A percentile compares a stretch with the other conserved stretches of the same genome.
phyloP scores from a whole-genome alignment of 2,888 invertebrate genomes.

The Synergus gifuensis region DNA sequence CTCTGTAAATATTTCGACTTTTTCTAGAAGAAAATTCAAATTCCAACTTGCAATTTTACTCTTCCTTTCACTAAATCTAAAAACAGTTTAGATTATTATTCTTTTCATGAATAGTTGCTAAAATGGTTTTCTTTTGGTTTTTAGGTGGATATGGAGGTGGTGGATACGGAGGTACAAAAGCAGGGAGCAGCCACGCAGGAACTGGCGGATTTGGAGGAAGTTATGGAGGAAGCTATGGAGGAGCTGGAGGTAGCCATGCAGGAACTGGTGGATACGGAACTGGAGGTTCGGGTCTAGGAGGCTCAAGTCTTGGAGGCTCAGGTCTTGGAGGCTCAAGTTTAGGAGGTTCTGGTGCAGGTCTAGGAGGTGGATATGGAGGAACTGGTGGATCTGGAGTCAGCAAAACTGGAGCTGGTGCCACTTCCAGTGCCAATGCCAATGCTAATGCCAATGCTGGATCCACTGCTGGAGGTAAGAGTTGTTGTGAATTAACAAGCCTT shows the following conservation, averaged over 20 bases:
- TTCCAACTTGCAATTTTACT: not conserved
- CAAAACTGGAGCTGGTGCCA: not conserved
- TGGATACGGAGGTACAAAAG: not conserved
- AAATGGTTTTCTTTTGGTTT: not conserved
- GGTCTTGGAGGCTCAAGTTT: not conserved
- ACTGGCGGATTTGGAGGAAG: constrained; percentile 8
- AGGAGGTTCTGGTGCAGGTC: constrained; percentile 4
- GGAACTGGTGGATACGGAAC: constrained; percentile 25
- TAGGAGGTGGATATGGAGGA: constrained; percentile 32
- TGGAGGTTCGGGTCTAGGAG: not conserved
- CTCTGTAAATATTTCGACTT: too few relatives aligned
- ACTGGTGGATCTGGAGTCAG: not conserved
- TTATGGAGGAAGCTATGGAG: constrained; percentile 34
- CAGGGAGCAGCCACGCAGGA: too few relatives aligned
- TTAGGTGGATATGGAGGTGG: constrained; percentile 5
- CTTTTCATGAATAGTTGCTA: too few relatives aligned
- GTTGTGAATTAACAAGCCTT: not conserved
- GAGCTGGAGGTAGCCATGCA: constrained; percentile 20
- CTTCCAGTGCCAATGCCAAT: not conserved
- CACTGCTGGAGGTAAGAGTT: not conserved
- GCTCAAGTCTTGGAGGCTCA: not conserved
- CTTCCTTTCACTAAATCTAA: too few relatives aligned
- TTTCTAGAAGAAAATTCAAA: not conserved
- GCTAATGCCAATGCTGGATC: constrained; percentile 1
- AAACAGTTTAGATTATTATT: too few relatives aligned